These are phyloP conservation scores for Platygyra sinensis DNA, from an alignment of 64 coral and sea anemone species.

Conservation along the genomic window DNA sequence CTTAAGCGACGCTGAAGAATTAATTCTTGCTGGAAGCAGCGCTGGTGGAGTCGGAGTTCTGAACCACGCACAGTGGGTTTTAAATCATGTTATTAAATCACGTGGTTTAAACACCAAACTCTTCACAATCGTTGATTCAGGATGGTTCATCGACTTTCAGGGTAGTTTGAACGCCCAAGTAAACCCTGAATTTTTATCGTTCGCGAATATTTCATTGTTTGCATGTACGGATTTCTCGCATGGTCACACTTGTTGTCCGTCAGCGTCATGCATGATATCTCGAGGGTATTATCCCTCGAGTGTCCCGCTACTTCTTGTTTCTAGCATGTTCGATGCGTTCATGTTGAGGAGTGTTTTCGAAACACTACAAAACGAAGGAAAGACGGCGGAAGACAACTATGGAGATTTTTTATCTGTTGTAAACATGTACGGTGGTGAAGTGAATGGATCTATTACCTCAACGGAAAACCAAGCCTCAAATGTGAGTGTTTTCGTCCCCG, in stretches of 20 bases:
- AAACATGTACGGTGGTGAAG: slow-evolving; percentile 66
- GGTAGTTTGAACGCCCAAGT: slow-evolving; percentile 16
- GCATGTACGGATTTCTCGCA: slow-evolving; percentile 38
- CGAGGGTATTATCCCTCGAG: slow-evolving; percentile 44
- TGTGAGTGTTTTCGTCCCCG: slow-evolving; percentile 45
- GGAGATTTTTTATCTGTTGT: slow-evolving; percentile 50
- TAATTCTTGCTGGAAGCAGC: slow-evolving; percentile 60
- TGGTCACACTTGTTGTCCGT: slow-evolving; percentile 47
- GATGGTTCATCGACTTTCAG: slow-evolving; percentile 75
- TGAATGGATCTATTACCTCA: slow-evolving; percentile 48
- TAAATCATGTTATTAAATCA: slow-evolving; percentile 2
- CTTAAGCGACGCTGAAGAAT: slow-evolving; percentile 26
- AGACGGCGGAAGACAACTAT: slow-evolving; percentile 24
- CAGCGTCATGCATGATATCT: slow-evolving; percentile 47
- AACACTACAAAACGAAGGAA: slow-evolving; percentile 4
- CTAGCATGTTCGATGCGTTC: slow-evolving; percentile 59
- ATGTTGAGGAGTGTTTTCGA: slow-evolving; percentile 29
- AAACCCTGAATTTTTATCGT: slow-evolving; percentile 31
- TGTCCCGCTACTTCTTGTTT: slow-evolving; percentile 50
- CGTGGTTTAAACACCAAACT: slow-evolving; percentile 26
- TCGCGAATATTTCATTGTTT: slow-evolving; percentile 34
- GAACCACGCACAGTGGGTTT: slow-evolving; percentile 59
- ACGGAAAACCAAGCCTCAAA: neutral
- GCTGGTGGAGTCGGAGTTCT: slow-evolving; percentile 58
- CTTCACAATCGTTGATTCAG: slow-evolving; percentile 41